Conservation (phyloP, 92 coral and sea anemone genomes). For the Parazoanthus swiftii region DNA sequence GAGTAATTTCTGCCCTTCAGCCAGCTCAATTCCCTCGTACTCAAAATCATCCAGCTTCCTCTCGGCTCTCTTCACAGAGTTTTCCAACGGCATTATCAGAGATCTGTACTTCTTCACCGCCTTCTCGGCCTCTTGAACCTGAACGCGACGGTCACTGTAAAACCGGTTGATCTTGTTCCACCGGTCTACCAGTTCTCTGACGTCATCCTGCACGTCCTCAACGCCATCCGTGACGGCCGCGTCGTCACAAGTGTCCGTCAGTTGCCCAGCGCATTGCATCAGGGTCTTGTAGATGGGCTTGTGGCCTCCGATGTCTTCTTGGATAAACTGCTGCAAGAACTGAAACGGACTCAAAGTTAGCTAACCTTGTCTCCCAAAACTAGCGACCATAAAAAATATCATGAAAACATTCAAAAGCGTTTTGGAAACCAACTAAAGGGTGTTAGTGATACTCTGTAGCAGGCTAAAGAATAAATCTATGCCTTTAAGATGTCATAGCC, state of each 20-base stretch:
- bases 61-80: slow-evolving; percentile 71
- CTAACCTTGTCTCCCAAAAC: neutral
- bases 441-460: neutral
- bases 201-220: slow-evolving; percentile 72
- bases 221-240: slow-evolving; percentile 85
- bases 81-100: slow-evolving; percentile 78
- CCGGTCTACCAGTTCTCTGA: slow-evolving; percentile 65
- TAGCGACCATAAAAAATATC: neutral
- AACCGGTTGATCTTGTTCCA: slow-evolving; percentile 85
- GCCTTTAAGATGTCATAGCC: neutral
- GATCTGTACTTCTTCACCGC: slow-evolving; percentile 84
- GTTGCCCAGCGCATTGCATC: slow-evolving; percentile 67
- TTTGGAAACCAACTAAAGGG: neutral
- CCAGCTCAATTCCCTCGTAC: slow-evolving; percentile 82
- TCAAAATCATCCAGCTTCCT: slow-evolving; percentile 66
- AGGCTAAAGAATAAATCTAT: neutral
- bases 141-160: slow-evolving; percentile 67
- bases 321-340: slow-evolving; percentile 81
- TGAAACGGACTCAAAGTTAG: slow-evolving; percentile 24
- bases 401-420: neutral
- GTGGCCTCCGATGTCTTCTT: slow-evolving; percentile 95
- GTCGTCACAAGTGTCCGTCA: slow-evolving; percentile 76
- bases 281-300: slow-evolving; percentile 85
- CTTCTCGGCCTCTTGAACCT: slow-evolving; percentile 76
- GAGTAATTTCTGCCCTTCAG: slow-evolving; percentile 70